Evolutionary conservation across 2,888 invertebrate genomes (phyloP).

Genomic region (Microchrysa polita): DNA sequence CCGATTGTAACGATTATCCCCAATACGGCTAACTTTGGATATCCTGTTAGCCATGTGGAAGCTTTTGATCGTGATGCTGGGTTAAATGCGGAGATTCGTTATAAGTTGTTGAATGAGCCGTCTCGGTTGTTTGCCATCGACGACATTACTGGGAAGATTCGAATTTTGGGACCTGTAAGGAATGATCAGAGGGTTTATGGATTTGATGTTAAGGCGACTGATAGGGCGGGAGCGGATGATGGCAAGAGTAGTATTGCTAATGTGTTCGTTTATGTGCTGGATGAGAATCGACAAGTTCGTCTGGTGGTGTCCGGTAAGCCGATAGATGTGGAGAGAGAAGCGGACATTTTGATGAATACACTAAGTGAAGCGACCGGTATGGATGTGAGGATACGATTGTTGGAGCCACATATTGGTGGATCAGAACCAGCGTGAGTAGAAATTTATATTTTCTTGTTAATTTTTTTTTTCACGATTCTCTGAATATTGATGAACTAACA

Average conservation of each 20-base stretch:
- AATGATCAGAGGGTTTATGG: slow-evolving; percentile 82
- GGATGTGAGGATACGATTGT: slow-evolving; percentile 79
- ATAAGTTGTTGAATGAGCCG: slow-evolving; percentile 81
- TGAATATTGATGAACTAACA: no score
- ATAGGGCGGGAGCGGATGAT: slow-evolving; percentile 80
- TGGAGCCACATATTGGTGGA: slow-evolving; percentile 73
- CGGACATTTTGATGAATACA: slow-evolving; percentile 74
- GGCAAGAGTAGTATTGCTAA: slow-evolving; percentile 86
- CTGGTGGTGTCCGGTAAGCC: slow-evolving; percentile 81
- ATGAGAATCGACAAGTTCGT: slow-evolving; percentile 82
- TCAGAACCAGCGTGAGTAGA: slow-evolving; percentile 66
- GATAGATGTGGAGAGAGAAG: slow-evolving; percentile 76
- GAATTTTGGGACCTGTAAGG: slow-evolving; percentile 75
- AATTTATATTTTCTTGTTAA: neutral
- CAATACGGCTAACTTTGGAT: slow-evolving; percentile 82
- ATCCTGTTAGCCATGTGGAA: slow-evolving; percentile 80
- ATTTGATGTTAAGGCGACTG: slow-evolving; percentile 89
- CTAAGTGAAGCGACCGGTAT: slow-evolving; percentile 79
- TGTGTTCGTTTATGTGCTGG: slow-evolving; percentile 85
- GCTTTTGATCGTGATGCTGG: slow-evolving; percentile 81
- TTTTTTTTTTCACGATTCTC: no score
- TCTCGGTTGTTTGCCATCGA: slow-evolving; percentile 81
- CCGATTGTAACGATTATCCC: slow-evolving; percentile 87
- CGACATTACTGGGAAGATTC: slow-evolving; percentile 77
- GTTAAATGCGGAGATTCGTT: slow-evolving; percentile 80